Base-by-base conservation (phyloP, 2,797 vertebrate genomes). In the Allenopithecus nigroviridis region DNA sequence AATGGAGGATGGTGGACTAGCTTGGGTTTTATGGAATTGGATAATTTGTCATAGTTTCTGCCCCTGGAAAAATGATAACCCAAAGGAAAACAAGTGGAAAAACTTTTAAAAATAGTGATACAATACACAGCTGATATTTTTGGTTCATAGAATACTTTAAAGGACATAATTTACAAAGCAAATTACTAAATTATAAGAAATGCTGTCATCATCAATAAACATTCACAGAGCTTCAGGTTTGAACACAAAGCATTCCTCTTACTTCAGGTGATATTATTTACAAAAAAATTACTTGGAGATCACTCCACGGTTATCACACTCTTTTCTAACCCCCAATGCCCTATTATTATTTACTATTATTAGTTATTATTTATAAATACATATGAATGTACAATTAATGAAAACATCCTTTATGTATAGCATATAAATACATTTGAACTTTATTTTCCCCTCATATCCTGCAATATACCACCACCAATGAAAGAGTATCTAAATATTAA, bases 41-140 rank as follows among this genome's bases (percentile, higher is more conserved):
- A 97, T 98, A 96, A 98, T 98, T 98, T 98, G 97, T 99, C 98
- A 99, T 28, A 89, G 97, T 97, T 98, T 95, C 94, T 98, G 97
- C 91, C 97, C 96, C 97, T 97, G 91, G 95, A 98, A 97, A 98
- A 98, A 96, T 97, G 97, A 97, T 96, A 98, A 96, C 97, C 90
- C 72, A 92, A 96, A 98, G 97, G 96, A 98, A 98, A 98, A 81
- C 92, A n/a, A 96, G 79, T 48, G 30, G 89, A 97, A 98, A 89
- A 53, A 50, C 94, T 89, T 76, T 83, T 94, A 80, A 94, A 61
- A 78, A 74, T 64, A 86, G n/a, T 61, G 64, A 95, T 50, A 86
- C 59, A 90, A 96, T 36, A 90, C 1, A 59, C 74, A 90, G 91
- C 36, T 78, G 43, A 21, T 68, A 80, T 48, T 96, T 96, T 93